Evolutionary conservation across 2,113 vertebrate species (phyloP), one percentile per base, ranked within the genome.

Genomic region (Terrapene triunguis): DNA sequence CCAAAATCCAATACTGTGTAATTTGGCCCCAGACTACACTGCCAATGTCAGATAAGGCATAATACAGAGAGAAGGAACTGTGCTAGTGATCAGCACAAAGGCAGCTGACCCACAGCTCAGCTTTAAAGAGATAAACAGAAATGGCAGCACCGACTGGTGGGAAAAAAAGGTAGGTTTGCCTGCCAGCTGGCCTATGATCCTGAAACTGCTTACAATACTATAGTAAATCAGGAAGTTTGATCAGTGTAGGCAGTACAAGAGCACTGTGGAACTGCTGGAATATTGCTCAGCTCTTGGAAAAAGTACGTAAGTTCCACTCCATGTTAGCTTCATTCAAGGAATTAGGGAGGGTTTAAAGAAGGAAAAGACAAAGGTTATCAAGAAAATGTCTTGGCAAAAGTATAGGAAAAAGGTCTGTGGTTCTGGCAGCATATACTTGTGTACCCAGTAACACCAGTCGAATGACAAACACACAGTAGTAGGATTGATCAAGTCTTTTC

Each of bases 21-120:
- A 16, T 21, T 24, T 0, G 8, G 38, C 38, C 17, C 48, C 69
- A 44, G 1, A 1, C 32, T 69, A 22, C 21, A 32, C 16, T 1
- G 0, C 5, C n/a, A n/a, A 2, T 1, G 3, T 0, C 10, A 5
- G 2, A 22, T 22, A 35, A 17, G 0, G 5, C 50, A 27, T 9
- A 10, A 11, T 2, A 13, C 21, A 5, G 5, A 35, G n/a, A 8
- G 17, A 19, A 38, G 65, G 8, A 21, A 38, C 19, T 72, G 10
- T 35, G 72, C 2, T 32, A 48, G 8, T 16, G 48, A 54, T 42
- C 76, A 2, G 57, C 1, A 7, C 13, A 10, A 59, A 32, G 7
- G 54, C 12, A 25, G 4, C 42, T 79, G 42, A 24, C 32, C 16
- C 62, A 19, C 13, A 57, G 62, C 3, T 19, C 38, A 6, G 50